These are phyloP conservation scores for Brienomyrus brachyistius DNA, from an alignment of 2,113 vertebrate species.

Conservation along the genomic window DNA sequence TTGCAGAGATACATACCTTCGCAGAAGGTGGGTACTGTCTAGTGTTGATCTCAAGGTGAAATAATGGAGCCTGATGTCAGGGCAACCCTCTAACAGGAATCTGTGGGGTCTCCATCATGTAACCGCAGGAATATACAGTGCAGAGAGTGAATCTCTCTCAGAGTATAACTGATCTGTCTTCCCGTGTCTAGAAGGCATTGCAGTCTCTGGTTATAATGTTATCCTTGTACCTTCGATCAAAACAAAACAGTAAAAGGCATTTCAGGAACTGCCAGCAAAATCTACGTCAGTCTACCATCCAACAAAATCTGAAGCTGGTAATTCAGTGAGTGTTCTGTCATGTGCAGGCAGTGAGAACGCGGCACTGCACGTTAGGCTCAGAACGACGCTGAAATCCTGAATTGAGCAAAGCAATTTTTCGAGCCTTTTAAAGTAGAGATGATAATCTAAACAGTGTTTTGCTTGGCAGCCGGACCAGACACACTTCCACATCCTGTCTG, in stretches of 20 bases:
- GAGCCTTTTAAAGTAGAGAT: not conserved
- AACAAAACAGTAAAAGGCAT: not conserved
- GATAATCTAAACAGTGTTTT: slow-evolving; percentile 13
- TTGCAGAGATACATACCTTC: too few relatives aligned
- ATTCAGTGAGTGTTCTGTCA: not conserved
- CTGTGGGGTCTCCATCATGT: not conserved
- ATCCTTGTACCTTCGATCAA: not conserved
- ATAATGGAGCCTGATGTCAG: not conserved
- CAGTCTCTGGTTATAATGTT: not conserved
- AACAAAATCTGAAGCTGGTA: not conserved
- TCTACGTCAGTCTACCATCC: not conserved
- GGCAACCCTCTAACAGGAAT: not conserved
- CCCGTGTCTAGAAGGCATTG: not conserved
- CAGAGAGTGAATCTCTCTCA: not conserved
- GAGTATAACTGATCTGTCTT: not conserved
- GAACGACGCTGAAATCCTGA: not conserved
- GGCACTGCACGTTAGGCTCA: not conserved
- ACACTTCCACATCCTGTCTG: slow-evolving; percentile 14
- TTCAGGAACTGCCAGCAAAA: not conserved
- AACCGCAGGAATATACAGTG: not conserved
- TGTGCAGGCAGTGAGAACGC: not conserved
- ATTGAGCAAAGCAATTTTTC: not conserved
- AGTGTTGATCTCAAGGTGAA: not conserved
- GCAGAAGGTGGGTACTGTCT: not conserved
- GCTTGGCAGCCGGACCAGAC: slow-evolving; percentile 10